phyloP scores from a whole-genome alignment of 92 coral and sea anemone genomes.

The Palythoa grandis region DNA sequence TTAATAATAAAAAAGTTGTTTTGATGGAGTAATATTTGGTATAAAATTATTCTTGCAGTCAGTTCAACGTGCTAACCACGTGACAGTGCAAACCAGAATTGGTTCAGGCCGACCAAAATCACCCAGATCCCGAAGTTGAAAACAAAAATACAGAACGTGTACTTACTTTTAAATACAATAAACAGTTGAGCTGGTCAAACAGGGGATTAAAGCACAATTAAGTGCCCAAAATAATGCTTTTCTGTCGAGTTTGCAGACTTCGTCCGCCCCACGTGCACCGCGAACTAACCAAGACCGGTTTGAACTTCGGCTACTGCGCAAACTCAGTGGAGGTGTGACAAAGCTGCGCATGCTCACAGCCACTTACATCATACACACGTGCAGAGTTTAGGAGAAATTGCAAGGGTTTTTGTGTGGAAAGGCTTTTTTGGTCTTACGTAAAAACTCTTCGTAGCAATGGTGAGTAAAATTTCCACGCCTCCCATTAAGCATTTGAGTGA shows the following conservation, averaged over 20 bases:
- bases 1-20: too few species aligned
- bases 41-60: too few species aligned
- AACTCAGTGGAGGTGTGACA: conserved; percentile 31
- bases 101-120: background rate
- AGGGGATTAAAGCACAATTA: conserved; percentile 20
- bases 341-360: conserved; percentile 30
- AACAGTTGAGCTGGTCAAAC: conserved; percentile 2
- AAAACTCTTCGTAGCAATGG: conserved; percentile 19
- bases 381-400: conserved; percentile 6
- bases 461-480: background rate
- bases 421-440: background rate
- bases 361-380: conserved; percentile 42
- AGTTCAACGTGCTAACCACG: background rate
- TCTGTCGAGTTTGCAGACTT: conserved; percentile 38
- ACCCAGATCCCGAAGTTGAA: background rate
- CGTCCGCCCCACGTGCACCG: conserved; percentile 44
- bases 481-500: background rate
- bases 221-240: conserved; percentile 39
- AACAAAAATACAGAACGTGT: background rate
- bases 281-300: conserved; percentile 20
- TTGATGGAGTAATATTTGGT: too few species aligned
- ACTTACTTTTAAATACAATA: conserved; percentile 13
- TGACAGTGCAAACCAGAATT: background rate
- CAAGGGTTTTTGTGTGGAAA: background rate
- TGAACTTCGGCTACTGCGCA: conserved; percentile 12